A percentile compares a stretch with the other conserved stretches of the same genome.
phyloP scores from a whole-genome alignment of 2,797 vertebrate species.

The Onychomys leucogaster region DNA sequence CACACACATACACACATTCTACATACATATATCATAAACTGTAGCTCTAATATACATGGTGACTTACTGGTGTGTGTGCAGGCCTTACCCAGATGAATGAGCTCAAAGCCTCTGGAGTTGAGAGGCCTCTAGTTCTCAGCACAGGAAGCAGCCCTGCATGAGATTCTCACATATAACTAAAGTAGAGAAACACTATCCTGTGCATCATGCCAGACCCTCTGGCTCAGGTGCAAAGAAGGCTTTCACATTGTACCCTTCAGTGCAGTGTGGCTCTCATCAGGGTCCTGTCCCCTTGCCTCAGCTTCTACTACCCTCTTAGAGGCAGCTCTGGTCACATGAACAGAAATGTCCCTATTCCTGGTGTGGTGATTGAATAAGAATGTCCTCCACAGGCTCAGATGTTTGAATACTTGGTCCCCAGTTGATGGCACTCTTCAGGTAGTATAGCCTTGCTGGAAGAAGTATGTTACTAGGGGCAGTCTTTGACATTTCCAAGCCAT shows the following conservation, averaged over 20 bases:
- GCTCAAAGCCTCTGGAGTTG: not conserved
- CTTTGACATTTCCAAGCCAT: not conserved
- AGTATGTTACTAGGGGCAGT: not conserved
- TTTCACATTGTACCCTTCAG: not conserved
- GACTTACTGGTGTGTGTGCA: not conserved
- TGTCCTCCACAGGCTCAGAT: too few species aligned
- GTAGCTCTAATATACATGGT: too few species aligned
- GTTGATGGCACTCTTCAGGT: not conserved
- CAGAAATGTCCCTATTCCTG: not conserved
- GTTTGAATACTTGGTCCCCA: not conserved
- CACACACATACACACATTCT: not conserved
- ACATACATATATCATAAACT: not conserved
- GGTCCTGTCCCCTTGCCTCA: not conserved
- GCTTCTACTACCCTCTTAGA: not conserved
- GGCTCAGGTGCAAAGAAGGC: not conserved
- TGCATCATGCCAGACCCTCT: not conserved
- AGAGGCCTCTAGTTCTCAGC: not conserved
- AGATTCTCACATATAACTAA: not conserved
- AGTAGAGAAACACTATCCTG: not conserved
- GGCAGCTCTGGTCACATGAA: not conserved
- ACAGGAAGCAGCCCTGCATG: not conserved
- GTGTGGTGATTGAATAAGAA: not conserved
- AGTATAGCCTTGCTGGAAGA: not conserved
- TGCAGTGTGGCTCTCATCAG: not conserved
- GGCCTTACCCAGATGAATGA: not conserved